Evolutionary conservation across 2,888 invertebrate species (phyloP), one percentile per base, ranked within the genome.

Genomic region (Ptychoptera albimana): DNA sequence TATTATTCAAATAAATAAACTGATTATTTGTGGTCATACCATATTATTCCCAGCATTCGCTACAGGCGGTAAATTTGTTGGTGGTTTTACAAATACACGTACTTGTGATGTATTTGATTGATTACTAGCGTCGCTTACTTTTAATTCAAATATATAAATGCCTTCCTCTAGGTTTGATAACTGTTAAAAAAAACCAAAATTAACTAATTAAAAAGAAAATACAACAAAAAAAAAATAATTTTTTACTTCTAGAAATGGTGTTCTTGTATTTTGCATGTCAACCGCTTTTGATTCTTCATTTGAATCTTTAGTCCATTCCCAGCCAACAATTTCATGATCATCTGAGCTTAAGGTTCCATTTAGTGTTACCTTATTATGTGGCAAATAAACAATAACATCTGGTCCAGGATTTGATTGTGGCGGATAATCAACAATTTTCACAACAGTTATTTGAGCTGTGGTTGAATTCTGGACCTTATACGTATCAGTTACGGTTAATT

Each of bases 261-360:
- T 91, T 55, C 88, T 75, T 0, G 92, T 92, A 53, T 92, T 87
- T 71, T 93, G 89, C 89, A 93, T 93, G 58, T 93, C 93, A 9
- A 89, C 92, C 1, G 91, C 89, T 59, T 89, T 86, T 51, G 85
- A 82, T 50, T 86, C 82, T 57, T 87, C 87, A 40, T 82, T 82
- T 0, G 82, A 77, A 42, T 85, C 82, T 60, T 92, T 92, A 0
- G 88, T 91, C 94, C 94, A 94, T 62, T 93, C 92, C 86, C 93
- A 96, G 16, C 82, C 85, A 0, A 78, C 79, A 53, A 94, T 93
- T 52, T 87, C 88, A 55, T 89, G 85, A 64, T 94, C 94, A 58
- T 96, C 94, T 0, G 86, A 84, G 49, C 92, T 93, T 47, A 82
- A 70, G 54, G 85, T 93, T 5, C 93, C 94, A 61, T 88, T 89